phyloP scores from a whole-genome alignment of 2,113 vertebrate species.

The Microtus montanus region DNA sequence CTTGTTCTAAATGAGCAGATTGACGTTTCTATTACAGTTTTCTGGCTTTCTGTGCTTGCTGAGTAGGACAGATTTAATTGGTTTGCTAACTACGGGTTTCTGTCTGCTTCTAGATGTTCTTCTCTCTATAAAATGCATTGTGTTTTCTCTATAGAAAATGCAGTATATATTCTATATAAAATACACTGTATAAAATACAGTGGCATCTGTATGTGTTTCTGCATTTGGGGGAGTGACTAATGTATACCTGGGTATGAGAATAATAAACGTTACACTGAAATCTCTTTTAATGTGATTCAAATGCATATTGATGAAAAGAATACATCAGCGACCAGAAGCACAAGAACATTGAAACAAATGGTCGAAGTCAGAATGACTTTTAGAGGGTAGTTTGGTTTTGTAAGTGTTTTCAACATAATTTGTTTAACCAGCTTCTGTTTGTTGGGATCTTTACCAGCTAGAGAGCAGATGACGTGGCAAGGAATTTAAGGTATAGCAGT shows the following conservation, averaged over 20 bases:
- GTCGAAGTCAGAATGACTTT: neutral
- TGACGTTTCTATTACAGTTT: constrained; percentile 42
- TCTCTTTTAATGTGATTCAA: neutral
- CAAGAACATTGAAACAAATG: neutral
- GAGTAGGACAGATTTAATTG: constrained; percentile 4
- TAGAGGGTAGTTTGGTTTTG: neutral
- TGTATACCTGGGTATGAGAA: neutral
- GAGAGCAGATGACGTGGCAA: neutral
- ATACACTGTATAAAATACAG: constrained; percentile 2
- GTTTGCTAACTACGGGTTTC: neutral
- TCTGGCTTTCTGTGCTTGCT: neutral
- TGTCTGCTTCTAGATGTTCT: neutral
- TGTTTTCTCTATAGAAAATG: neutral
- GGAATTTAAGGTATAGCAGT: neutral
- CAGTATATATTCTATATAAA: too few relatives aligned
- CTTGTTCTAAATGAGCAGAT: constrained; percentile 38
- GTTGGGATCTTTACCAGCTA: neutral
- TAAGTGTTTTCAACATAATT: neutral
- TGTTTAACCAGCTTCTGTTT: neutral
- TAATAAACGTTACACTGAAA: neutral
- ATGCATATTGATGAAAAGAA: neutral
- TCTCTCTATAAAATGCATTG: constrained; percentile 26
- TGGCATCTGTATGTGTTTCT: neutral
- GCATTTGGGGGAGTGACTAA: neutral
- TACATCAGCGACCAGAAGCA: neutral